Evolutionary conservation across 2,797 vertebrate genomes (phyloP).

Genomic region (Mormyrops boulengeri): DNA sequence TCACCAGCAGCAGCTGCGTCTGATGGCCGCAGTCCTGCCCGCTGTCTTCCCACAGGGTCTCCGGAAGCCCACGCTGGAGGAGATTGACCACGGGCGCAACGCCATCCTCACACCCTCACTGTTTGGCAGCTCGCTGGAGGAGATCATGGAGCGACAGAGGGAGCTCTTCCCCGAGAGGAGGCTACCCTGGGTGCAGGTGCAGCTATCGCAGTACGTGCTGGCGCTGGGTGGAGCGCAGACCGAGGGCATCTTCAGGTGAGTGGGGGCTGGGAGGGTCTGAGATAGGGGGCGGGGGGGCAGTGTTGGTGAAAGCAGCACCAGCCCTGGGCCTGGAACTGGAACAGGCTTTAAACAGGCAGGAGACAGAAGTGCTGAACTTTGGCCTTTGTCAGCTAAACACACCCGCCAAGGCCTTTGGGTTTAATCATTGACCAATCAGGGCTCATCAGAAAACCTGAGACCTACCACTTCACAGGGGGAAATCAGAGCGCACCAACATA

Average conservation of each 20-base stretch:
- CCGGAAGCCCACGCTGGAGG: conserved; percentile 65
- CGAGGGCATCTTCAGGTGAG: conserved; percentile 65
- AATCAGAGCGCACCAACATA: neutral
- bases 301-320: neutral
- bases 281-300: neutral
- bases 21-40: neutral
- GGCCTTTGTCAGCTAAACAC: neutral
- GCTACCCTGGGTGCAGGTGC: conserved; percentile 72
- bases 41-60: conserved; percentile 51
- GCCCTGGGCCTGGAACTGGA: neutral
- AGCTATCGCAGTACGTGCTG: conserved; percentile 66
- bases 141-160: conserved; percentile 70
- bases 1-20: neutral
- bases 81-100: conserved; percentile 60
- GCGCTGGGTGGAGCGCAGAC: conserved; percentile 65
- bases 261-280: neutral
- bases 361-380: neutral
- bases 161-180: conserved; percentile 54
- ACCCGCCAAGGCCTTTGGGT: neutral
- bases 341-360: neutral
- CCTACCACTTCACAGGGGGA: neutral
- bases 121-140: conserved; percentile 70
- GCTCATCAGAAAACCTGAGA: neutral
- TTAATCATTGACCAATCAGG: conserved; percentile 5
- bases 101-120: conserved; percentile 67